Conservation (phyloP, 1,140 invertebrate species). For the Lepeophtheirus salmonis region DNA sequence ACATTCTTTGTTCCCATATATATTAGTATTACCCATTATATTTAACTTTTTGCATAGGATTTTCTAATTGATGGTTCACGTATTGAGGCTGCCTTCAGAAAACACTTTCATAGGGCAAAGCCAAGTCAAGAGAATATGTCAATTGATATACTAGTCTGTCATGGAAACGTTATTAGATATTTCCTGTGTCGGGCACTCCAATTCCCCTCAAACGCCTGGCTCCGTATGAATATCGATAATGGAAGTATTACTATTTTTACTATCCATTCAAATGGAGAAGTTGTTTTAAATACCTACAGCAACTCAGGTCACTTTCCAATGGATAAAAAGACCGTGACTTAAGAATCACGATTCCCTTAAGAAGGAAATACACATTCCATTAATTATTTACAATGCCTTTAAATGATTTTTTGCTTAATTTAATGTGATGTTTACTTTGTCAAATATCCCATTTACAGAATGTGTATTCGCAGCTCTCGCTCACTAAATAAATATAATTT, state of each 20-base stretch:
- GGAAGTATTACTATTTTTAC: slow-evolving; percentile 79
- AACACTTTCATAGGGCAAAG: slow-evolving; percentile 75
- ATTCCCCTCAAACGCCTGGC: slow-evolving; percentile 88
- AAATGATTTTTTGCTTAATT: no score
- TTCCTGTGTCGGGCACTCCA: slow-evolving; percentile 93
- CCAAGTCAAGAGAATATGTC: slow-evolving; percentile 54
- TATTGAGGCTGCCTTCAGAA: slow-evolving; percentile 88
- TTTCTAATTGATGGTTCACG: slow-evolving; percentile 78
- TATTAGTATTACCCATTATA: no score
- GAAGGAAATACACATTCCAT: no score
- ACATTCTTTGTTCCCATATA: no score
- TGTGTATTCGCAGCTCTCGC: no score
- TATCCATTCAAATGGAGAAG: slow-evolving; percentile 53
- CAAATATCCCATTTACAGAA: no score
- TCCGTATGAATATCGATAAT: slow-evolving; percentile 72
- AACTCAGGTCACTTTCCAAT: slow-evolving; percentile 9
- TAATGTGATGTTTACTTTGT: no score
- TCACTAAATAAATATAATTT: no score
- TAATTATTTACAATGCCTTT: no score
- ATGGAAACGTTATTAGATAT: slow-evolving; percentile 95
- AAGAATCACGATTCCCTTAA: no score
- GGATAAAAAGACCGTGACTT: slow-evolving; percentile 1
- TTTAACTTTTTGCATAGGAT: slow-evolving; percentile 40
- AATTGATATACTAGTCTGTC: slow-evolving; percentile 84
- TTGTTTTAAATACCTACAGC: not conserved